Evolutionary conservation across 2,113 vertebrate species (phyloP).

Genomic region (Lamprologus speciosus): DNA sequence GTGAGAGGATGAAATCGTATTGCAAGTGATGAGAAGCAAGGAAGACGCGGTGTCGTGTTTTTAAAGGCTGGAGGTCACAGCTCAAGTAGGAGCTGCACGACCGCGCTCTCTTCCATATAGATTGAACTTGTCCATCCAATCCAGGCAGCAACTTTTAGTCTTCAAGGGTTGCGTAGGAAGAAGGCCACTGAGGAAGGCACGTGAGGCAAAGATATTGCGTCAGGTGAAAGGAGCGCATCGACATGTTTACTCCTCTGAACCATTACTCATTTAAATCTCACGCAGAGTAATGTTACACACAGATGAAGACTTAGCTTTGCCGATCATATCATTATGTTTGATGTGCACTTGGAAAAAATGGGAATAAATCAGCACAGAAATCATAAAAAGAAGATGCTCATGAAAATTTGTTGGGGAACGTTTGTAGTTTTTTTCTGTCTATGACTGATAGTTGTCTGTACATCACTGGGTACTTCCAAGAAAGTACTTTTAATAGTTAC

Average conservation of each 20-base stretch:
- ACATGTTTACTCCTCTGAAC: background rate
- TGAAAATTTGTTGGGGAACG: background rate
- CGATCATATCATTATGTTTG: background rate
- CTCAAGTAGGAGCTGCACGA: background rate
- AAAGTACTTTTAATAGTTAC: background rate
- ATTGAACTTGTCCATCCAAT: background rate
- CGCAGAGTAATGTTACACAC: background rate
- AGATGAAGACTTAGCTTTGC: background rate
- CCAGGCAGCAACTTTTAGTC: background rate
- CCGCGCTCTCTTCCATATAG: background rate
- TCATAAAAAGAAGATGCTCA: background rate
- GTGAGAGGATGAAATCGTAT: conserved; percentile 3
- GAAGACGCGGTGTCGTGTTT: background rate
- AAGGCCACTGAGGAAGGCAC: background rate
- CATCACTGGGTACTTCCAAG: background rate
- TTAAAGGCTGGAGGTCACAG: background rate
- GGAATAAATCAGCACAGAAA: background rate
- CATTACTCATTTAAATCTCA: background rate
- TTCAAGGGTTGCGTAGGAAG: background rate
- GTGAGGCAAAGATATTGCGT: background rate
- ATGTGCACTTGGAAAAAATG: background rate
- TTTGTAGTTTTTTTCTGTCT: background rate
- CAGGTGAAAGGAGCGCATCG: background rate
- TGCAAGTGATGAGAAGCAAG: background rate
- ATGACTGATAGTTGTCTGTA: background rate